These are phyloP conservation scores for Gasterosteus aculeatus DNA, from an alignment of 2,113 vertebrate genomes.

Conservation along the genomic window DNA sequence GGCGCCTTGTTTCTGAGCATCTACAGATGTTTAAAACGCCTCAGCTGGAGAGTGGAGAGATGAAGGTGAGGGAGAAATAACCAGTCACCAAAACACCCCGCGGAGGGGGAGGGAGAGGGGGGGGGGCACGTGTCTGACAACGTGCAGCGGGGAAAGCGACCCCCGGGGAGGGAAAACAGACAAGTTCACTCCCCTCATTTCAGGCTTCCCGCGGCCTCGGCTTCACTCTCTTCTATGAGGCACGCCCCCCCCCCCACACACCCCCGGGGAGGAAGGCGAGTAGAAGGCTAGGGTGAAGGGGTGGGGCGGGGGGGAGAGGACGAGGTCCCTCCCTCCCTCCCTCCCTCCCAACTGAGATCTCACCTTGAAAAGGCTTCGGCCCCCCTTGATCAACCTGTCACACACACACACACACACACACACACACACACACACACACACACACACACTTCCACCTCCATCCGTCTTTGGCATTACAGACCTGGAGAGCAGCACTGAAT, in stretches of 20 bases:
- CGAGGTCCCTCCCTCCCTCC: constrained; percentile 20
- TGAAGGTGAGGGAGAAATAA: constrained; percentile 39
- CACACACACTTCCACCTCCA: not conserved
- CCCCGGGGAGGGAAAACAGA: constrained; percentile 40
- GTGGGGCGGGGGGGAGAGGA: constrained; percentile 53
- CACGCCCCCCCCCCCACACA: not conserved
- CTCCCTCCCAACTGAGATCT: constrained; percentile 57
- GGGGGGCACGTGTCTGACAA: no score
- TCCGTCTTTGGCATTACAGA: constrained; percentile 36
- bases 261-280: not conserved
- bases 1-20: constrained; percentile 52
- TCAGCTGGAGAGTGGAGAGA: not conserved
- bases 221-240: constrained; percentile 18
- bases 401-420: constrained; percentile 12
- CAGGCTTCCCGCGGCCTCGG: constrained; percentile 42
- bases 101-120: not conserved
- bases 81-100: constrained; percentile 29
- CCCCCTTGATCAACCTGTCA: constrained; percentile 70
- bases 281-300: constrained; percentile 9
- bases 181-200: constrained; percentile 30
- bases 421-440: not conserved
- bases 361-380: constrained; percentile 67
- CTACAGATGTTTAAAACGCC: constrained; percentile 62
- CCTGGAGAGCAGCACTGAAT: constrained; percentile 48
- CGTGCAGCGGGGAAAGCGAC: not conserved